Conservation (phyloP, 2,113 vertebrate genomes). For the Megaptera novaeangliae region DNA sequence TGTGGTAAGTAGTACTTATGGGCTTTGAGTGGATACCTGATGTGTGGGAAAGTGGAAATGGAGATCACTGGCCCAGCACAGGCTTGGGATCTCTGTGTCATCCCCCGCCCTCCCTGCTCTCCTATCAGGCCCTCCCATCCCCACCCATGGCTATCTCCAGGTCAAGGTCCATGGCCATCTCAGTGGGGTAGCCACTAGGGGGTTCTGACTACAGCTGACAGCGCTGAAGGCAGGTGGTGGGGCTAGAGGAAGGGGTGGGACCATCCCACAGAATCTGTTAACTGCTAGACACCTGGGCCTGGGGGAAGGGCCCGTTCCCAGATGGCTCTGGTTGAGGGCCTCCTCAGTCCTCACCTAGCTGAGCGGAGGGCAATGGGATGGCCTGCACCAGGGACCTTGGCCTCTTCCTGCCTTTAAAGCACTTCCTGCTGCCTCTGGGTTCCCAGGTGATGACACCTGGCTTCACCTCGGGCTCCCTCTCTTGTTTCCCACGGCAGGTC, state of each 20-base stretch:
- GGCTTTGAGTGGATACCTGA: background rate
- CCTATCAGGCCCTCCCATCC: background rate
- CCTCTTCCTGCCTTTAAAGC: background rate
- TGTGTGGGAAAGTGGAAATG: background rate
- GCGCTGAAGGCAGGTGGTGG: background rate
- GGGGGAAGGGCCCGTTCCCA: background rate
- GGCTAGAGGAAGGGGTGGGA: background rate
- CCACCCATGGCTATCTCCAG: background rate
- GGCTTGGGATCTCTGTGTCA: background rate
- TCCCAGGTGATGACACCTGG: background rate
- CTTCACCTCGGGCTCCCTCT: background rate
- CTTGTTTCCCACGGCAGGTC: background rate
- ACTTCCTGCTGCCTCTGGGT: background rate
- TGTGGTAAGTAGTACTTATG: no score
- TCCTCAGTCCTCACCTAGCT: background rate
- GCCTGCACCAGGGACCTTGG: background rate
- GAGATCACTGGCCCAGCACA: background rate
- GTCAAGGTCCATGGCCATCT: background rate
- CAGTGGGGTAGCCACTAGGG: no score
- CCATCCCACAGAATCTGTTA: background rate
- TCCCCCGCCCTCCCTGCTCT: background rate
- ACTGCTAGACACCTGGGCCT: background rate
- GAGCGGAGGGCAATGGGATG: background rate
- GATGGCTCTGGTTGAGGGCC: background rate
- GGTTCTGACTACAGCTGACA: background rate